Conservation (phyloP, 2,888 invertebrate species). For the Sturmia bella region DNA sequence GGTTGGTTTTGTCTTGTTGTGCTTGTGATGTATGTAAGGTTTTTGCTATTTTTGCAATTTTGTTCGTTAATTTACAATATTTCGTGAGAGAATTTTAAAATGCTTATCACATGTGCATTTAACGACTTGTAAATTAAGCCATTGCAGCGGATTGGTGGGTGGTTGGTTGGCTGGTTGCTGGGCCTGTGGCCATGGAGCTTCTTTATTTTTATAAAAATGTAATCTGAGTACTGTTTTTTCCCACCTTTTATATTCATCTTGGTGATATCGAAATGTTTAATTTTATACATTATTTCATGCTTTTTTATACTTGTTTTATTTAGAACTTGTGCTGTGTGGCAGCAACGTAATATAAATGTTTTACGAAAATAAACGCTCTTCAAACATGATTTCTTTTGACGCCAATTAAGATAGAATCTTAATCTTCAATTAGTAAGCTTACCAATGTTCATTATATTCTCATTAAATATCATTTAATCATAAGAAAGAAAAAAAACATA, state of each 20-base stretch:
- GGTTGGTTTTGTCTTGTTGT: background rate
- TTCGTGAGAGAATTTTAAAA: slow-evolving; percentile 33
- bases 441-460: no score
- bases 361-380: no score
- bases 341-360: no score
- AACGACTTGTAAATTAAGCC: slow-evolving; percentile 56
- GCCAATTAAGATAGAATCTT: background rate
- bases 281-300: no score
- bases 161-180: slow-evolving; percentile 8
- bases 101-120: slow-evolving; percentile 58
- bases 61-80: slow-evolving; percentile 27
- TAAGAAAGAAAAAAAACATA: background rate
- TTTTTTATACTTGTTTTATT: no score
- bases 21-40: background rate
- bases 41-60: slow-evolving; percentile 3
- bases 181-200: background rate
- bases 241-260: no score
- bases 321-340: no score
- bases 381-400: background rate
- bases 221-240: background rate
- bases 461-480: no score
- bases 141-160: slow-evolving; percentile 17
- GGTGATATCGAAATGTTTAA: no score
- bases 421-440: no score
- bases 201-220: background rate